These are phyloP conservation scores for Anastatus disparis DNA, from an alignment of 1,140 invertebrate species.

Conservation along the genomic window DNA sequence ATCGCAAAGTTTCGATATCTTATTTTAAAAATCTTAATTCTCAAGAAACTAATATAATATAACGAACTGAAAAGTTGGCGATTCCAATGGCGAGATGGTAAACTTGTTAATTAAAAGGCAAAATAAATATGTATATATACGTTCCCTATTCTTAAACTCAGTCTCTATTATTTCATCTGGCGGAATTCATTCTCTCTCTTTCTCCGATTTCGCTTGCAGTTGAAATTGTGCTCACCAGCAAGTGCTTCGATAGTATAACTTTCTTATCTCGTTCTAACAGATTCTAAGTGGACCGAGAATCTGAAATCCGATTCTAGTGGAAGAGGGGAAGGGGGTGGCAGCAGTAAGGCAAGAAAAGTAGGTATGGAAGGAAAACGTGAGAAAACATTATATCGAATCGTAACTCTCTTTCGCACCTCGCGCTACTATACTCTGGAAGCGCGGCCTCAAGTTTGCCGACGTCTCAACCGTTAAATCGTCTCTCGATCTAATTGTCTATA, in stretches of 20 bases:
- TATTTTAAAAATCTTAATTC: too few species aligned
- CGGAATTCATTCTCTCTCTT: too few species aligned
- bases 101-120: background rate
- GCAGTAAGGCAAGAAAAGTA: background rate
- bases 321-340: background rate
- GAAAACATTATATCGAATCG: constrained; percentile 11
- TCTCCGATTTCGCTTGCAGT: background rate
- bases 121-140: too few species aligned
- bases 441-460: constrained; percentile 12
- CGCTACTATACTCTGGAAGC: too few species aligned
- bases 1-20: too few species aligned
- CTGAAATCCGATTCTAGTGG: constrained; percentile 13
- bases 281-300: constrained; percentile 19
- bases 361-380: too few species aligned
- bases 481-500: constrained; percentile 32
- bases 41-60: too few species aligned
- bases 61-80: too few species aligned
- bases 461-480: constrained; percentile 23
- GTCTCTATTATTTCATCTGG: background rate
- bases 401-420: constrained; percentile 9
- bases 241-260: constrained; percentile 8
- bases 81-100: background rate
- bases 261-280: constrained; percentile 31
- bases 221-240: too few species aligned
- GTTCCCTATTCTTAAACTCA: background rate